phyloP scores from a whole-genome alignment of 1,140 invertebrate species.

The Agrilus planipennis region DNA sequence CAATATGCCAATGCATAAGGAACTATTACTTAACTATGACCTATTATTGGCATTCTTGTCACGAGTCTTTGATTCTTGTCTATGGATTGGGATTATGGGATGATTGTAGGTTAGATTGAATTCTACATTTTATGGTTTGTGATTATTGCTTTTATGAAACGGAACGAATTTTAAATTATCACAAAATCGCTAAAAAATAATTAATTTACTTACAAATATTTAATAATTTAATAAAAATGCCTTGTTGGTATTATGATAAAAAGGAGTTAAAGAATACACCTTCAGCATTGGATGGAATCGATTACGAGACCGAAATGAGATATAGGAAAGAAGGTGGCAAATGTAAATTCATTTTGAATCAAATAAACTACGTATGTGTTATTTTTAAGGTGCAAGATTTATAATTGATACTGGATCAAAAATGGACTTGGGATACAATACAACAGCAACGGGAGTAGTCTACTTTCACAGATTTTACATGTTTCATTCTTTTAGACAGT shows the following conservation, averaged over 20 bases:
- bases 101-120: no score
- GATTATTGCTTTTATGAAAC: no score
- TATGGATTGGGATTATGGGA: no score
- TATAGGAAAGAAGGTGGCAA: constrained; percentile 51
- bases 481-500: constrained; percentile 94
- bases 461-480: constrained; percentile 99
- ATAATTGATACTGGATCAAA: constrained; percentile 88
- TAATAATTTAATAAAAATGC: constrained; percentile 51
- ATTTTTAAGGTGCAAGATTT: constrained; percentile 65
- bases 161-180: no score
- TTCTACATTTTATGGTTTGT: no score
- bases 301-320: constrained; percentile 68
- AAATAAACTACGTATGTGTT: not conserved
- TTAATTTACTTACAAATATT: no score
- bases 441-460: constrained; percentile 95
- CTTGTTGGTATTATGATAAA: constrained; percentile 93
- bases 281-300: constrained; percentile 75
- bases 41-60: no score
- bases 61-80: no score
- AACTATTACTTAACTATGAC: no score
- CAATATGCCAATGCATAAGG: no score
- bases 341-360: constrained; percentile 34
- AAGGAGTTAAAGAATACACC: constrained; percentile 81
- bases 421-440: constrained; percentile 90
- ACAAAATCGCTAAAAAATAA: no score